These are phyloP conservation scores for Gymnocheta viridis DNA, from an alignment of 2,888 invertebrate species.

Conservation along the genomic window DNA sequence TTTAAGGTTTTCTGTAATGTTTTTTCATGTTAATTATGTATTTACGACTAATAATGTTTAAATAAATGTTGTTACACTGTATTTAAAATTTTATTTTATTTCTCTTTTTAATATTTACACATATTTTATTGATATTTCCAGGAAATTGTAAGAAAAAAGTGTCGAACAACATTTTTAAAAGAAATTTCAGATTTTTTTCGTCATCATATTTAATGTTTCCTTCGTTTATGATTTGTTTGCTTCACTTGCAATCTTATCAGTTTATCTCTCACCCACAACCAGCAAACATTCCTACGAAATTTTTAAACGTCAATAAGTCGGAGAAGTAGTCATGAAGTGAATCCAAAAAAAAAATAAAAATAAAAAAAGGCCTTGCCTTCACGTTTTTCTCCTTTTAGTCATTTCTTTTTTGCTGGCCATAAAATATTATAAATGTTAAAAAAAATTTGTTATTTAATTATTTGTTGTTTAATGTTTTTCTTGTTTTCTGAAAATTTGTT, in stretches of 20 bases:
- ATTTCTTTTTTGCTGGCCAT: constrained; percentile 28
- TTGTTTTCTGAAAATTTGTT: constrained; percentile 16
- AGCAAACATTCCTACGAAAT: constrained; percentile 1
- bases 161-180: constrained; percentile 49
- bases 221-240: constrained; percentile 55
- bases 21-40: background rate
- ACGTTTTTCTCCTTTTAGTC: constrained; percentile 22
- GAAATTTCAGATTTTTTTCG: constrained; percentile 44
- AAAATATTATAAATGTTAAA: constrained; percentile 49
- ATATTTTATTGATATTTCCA: constrained; percentile 67
- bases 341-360: constrained; percentile 17
- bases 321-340: constrained; percentile 14
- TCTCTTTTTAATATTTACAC: constrained; percentile 61
- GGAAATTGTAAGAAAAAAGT: constrained; percentile 56
- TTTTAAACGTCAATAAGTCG: constrained; percentile 48
- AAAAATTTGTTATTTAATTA: constrained; percentile 55
- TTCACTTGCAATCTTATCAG: constrained; percentile 64
- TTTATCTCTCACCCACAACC: constrained; percentile 36
- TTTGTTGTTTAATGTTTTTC: constrained; percentile 34
- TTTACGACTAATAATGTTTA: background rate
- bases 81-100: constrained; percentile 31
- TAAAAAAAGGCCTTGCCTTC: too few species aligned
- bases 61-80: constrained; percentile 12
- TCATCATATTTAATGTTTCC: constrained; percentile 35
- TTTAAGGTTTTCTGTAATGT: background rate